Evolutionary conservation across 2,113 vertebrate genomes (phyloP).

Genomic region (Eonycteris spelaea): DNA sequence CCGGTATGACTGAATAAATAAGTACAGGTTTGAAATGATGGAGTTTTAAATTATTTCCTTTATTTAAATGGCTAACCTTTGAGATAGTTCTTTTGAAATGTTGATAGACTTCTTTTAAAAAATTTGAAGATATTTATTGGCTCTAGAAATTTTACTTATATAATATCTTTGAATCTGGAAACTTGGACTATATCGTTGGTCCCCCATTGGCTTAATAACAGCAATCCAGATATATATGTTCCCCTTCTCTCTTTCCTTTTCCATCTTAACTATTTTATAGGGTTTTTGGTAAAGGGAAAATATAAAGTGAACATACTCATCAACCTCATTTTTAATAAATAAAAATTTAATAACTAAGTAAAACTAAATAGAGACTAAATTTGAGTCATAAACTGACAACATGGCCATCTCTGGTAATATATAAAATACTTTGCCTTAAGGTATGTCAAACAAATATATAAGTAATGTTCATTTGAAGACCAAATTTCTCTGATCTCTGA

Average conservation of each 20-base stretch:
- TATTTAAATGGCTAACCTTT: neutral
- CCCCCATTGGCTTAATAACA: neutral
- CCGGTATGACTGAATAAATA: neutral
- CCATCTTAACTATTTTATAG: neutral
- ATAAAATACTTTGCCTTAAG: neutral
- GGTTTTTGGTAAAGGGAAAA: neutral
- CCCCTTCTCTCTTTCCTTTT: neutral
- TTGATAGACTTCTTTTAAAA: conserved; percentile 22
- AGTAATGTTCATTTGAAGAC: neutral
- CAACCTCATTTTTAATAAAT: neutral
- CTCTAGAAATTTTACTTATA: neutral
- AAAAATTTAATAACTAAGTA: neutral
- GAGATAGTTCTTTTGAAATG: neutral
- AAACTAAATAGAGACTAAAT: neutral
- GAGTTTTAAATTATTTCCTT: conserved; percentile 28
- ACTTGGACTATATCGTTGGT: neutral
- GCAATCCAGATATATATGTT: neutral
- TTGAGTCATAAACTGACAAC: too few species aligned
- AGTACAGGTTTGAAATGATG: neutral
- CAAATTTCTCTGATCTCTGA: neutral
- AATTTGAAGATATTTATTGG: neutral
- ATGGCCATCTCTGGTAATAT: too few species aligned
- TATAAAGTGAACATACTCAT: neutral
- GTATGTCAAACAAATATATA: neutral
- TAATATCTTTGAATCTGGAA: neutral